Evolutionary conservation across 2,113 vertebrate genomes (phyloP), one percentile per base, ranked within the genome.

Genomic region (Brachyhypopomus occidentalis): DNA sequence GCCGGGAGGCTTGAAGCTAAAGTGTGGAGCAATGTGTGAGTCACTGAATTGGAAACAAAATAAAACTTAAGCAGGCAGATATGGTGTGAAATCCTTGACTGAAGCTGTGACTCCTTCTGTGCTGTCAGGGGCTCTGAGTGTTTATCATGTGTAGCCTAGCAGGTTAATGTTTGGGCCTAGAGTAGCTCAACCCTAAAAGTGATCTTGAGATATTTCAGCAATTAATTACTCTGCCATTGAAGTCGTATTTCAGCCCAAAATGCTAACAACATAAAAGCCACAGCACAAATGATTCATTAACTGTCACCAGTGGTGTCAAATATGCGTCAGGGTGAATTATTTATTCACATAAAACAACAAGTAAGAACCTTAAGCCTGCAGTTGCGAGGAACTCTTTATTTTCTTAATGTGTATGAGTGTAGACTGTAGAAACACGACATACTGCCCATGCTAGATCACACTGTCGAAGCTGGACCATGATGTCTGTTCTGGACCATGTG

Each of bases 1-100:
- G 52, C 0, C 12, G 45, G 45, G 2, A 48, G 9, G 11, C 16
- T 64, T n/a, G 36, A 48, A 27, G 60, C n/a, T 5, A 9, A 16
- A 59, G 72, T 75, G 48, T 52, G 52, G 48, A 30, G 48, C 22
- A 30, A 30, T 56, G 48, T 73, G 38, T 62, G 22, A 63, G 16
- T 59, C 52, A 74, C 55, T 75, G 72, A 74, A 59, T 22, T 58
- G 20, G 11, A 75, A 27, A 38, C 55, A 22, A 59, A 19, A 30
- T 73, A 59, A 75, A 58, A 5, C 20, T 22, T 75, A 59, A 75
- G 45, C 45, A 58, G 52, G 23, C 16, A 52, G 16, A 73, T n/a
- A 30, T 52, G 45, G 45, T 52, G 45, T 52, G 25, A 58, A n/a
- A 56, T 14, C 34, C 52, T 36, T 17, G 19, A 58, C 2, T 14